Evolutionary conservation across 1,140 invertebrate species (phyloP).

Genomic region (Ladona fulva): DNA sequence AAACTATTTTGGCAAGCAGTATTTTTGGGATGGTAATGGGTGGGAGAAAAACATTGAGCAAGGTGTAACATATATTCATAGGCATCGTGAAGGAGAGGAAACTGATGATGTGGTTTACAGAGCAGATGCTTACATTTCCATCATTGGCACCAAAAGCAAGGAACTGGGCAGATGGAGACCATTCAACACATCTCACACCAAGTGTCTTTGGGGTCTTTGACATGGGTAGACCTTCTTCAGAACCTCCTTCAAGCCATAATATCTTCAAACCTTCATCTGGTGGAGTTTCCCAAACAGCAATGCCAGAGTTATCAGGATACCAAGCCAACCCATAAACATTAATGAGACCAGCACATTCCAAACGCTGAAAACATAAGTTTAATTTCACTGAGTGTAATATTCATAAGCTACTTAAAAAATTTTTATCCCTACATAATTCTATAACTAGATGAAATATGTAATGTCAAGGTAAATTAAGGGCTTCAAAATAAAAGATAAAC

Average conservation of each 20-base stretch:
- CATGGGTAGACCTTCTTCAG: neutral
- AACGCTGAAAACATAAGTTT: neutral
- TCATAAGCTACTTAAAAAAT: too few species aligned
- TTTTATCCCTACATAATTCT: too few species aligned
- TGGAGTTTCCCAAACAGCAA: neutral
- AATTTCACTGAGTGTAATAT: too few species aligned
- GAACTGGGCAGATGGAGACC: conserved; percentile 12
- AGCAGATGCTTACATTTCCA: neutral
- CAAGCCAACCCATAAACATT: conserved; percentile 6
- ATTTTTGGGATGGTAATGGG: too few species aligned
- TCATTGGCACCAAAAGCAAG: conserved; percentile 10
- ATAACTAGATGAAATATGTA: too few species aligned
- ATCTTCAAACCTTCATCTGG: neutral
- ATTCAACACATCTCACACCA: neutral
- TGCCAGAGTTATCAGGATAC: neutral
- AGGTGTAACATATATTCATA: too few species aligned
- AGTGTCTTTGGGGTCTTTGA: neutral
- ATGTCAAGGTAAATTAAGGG: too few species aligned
- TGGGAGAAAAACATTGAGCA: too few species aligned
- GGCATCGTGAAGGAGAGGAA: too few species aligned
- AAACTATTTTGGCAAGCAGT: too few species aligned
- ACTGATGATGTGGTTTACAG: neutral
- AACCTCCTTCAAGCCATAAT: neutral
- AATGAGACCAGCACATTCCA: neutral
- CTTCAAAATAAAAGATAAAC: too few species aligned